A percentile compares a stretch with the other conserved stretches of the same genome.
phyloP scores from a whole-genome alignment of 2,113 vertebrate species.

The Coreoperca whiteheadi region DNA sequence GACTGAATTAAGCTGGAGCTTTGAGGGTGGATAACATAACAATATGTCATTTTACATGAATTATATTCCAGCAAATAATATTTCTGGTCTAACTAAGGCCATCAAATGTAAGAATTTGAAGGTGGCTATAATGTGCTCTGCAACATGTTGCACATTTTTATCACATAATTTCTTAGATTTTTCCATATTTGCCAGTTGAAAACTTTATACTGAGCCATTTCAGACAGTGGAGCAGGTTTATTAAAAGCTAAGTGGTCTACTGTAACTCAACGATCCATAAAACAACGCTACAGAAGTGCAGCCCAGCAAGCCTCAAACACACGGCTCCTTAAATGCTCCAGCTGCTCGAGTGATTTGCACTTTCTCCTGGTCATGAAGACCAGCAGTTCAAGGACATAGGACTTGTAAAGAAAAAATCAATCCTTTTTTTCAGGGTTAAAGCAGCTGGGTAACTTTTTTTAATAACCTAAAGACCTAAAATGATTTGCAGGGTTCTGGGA shows the following conservation, averaged over 20 bases:
- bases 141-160: constrained; percentile 21
- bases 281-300: constrained; percentile 76
- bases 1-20: constrained; percentile 8
- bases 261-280: constrained; percentile 80
- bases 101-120: constrained; percentile 21
- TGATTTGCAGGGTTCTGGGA: constrained; percentile 81
- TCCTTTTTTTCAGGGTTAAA: constrained; percentile 71
- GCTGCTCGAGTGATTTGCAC: constrained; percentile 80
- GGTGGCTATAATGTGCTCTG: neutral
- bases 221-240: constrained; percentile 52
- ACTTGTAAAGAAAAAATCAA: constrained; percentile 71
- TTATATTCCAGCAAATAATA: constrained; percentile 18
- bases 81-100: constrained; percentile 13
- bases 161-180: constrained; percentile 36
- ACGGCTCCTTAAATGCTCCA: constrained; percentile 70
- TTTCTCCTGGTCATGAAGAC: constrained; percentile 75
- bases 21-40: constrained; percentile 4
- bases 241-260: constrained; percentile 71
- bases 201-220: neutral
- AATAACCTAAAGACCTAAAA: constrained; percentile 82
- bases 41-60: constrained; percentile 20
- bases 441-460: constrained; percentile 79
- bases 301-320: constrained; percentile 73
- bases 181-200: constrained; percentile 35
- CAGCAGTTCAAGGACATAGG: constrained; percentile 80